Evolutionary conservation across 1,140 invertebrate genomes (phyloP).

Genomic region (Drosophila quadrilineata): DNA sequence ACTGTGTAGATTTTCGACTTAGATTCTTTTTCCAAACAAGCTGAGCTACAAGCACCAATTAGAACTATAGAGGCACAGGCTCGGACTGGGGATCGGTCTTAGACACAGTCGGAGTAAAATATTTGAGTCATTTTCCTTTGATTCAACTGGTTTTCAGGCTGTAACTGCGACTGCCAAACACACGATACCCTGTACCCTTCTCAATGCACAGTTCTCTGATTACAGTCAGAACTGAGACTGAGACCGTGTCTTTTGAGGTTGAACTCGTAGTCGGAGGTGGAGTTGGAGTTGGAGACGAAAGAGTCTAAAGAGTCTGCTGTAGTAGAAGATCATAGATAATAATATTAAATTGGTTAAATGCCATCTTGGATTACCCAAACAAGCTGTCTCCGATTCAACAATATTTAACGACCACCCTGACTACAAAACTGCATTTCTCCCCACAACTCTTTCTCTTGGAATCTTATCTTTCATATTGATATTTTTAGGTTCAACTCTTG

Average conservation of each 20-base stretch:
- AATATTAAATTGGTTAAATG: constrained; percentile 80
- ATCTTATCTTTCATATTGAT: constrained; percentile 59
- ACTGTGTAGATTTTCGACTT: constrained; percentile 53
- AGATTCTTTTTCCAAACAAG: constrained; percentile 51
- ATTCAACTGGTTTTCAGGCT: constrained; percentile 38
- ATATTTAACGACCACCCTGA: constrained; percentile 68
- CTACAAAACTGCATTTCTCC: constrained; percentile 31
- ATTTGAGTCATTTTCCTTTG: constrained; percentile 74
- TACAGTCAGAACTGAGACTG: constrained; percentile 45
- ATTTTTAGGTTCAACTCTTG: too few relatives aligned
- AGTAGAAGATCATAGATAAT: constrained; percentile 77
- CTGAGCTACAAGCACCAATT: constrained; percentile 75
- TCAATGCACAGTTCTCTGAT: constrained; percentile 53
- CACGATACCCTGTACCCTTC: constrained; percentile 32
- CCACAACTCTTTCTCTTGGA: constrained; percentile 1
- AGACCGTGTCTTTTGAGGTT: constrained; percentile 1
- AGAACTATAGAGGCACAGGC: constrained; percentile 49
- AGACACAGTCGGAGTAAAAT: too few relatives aligned
- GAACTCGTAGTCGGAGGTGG: too few relatives aligned
- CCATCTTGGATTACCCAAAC: constrained; percentile 74
- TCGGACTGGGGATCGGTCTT: too few relatives aligned
- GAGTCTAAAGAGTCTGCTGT: constrained; percentile 50
- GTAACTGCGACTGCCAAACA: not conserved
- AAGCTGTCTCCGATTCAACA: constrained; percentile 33
- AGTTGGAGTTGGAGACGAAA: not conserved